phyloP scores from a whole-genome alignment of 1,140 invertebrate genomes.

The Drosophila chauvacae region DNA sequence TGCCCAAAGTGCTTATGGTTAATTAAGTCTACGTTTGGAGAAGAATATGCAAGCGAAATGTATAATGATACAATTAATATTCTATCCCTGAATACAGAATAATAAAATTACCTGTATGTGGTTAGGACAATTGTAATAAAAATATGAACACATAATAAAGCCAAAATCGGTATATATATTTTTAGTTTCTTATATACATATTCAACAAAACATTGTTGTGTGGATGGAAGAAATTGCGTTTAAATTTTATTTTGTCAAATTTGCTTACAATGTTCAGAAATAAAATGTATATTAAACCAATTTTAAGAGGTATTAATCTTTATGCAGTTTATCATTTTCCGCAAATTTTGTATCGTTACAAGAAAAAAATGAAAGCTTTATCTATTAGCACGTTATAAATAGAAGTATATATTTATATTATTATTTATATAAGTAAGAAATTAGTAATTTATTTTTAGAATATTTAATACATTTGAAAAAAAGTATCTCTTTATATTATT shows the following conservation, averaged over 20 bases:
- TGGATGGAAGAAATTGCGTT: too few species aligned
- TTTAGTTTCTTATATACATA: not conserved
- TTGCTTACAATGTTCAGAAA: not conserved
- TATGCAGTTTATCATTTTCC: not conserved
- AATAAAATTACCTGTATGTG: not conserved
- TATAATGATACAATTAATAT: conserved; percentile 22
- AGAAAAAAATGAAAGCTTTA: not conserved
- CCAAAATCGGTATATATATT: not conserved
- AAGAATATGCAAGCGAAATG: not conserved
- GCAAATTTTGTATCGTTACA: too few species aligned
- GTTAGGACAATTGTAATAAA: not conserved
- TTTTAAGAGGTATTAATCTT: not conserved
- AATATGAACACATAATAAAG: not conserved
- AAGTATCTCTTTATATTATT: not conserved
- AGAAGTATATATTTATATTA: too few species aligned
- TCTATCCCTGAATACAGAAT: not conserved
- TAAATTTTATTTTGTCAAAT: not conserved
- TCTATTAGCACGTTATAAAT: not conserved
- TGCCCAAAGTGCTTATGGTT: conserved; percentile 14
- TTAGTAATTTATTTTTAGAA: not conserved
- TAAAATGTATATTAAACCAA: not conserved
- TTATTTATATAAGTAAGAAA: too few species aligned
- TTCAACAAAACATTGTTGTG: not conserved
- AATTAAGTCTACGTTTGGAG: not conserved
- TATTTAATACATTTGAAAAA: not conserved